These are phyloP conservation scores for Sipha maydis DNA, from an alignment of 2,888 invertebrate species.

Conservation along the genomic window DNA sequence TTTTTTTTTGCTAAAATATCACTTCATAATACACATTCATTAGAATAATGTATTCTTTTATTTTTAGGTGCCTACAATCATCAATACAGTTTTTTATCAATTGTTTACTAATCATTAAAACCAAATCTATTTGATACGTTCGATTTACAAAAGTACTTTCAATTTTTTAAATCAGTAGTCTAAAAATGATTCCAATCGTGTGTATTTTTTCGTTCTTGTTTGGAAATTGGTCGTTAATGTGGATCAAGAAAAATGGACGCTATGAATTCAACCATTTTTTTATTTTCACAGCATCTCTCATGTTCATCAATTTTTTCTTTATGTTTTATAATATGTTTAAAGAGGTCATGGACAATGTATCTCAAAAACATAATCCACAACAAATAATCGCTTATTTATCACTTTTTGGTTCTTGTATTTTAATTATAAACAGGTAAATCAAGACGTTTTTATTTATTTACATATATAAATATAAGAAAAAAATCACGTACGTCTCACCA, in stretches of 20 bases:
- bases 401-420: background rate
- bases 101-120: too few relatives aligned
- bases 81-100: too few relatives aligned
- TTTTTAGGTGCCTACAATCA: background rate
- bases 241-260: background rate
- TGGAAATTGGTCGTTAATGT: constrained; percentile 26
- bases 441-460: too few relatives aligned
- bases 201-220: constrained; percentile 30
- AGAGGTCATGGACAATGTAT: rapidly evolving
- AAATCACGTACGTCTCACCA: too few relatives aligned
- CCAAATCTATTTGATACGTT: background rate
- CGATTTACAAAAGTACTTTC: too few relatives aligned
- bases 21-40: background rate
- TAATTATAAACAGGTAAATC: constrained; percentile 9
- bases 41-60: background rate
- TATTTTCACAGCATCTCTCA: background rate
- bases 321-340: rapidly evolving
- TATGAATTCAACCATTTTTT: constrained; percentile 7
- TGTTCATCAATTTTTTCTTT: background rate
- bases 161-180: background rate
- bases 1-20: background rate
- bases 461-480: too few relatives aligned
- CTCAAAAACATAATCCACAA: background rate
- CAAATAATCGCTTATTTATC: background rate
- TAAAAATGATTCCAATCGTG: constrained; percentile 31